A percentile compares a stretch with the other conserved stretches of the same genome.
Conservation (phyloP, 2,797 vertebrate species). For the Falco biarmicus region DNA sequence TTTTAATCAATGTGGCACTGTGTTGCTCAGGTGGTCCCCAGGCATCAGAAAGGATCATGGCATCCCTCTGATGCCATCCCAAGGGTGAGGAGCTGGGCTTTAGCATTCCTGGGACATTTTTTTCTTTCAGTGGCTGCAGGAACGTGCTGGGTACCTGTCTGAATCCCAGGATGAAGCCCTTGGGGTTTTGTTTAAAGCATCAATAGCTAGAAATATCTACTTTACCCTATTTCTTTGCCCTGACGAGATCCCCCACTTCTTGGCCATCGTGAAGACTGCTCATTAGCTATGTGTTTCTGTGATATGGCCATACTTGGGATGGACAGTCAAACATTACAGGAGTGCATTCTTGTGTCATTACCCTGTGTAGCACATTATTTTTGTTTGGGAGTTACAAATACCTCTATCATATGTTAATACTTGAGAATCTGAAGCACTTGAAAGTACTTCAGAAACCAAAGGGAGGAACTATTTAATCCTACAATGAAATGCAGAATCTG, state of each 20-base stretch:
- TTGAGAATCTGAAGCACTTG: not conserved
- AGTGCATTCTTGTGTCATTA: not conserved
- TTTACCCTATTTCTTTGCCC: not conserved
- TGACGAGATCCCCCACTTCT: not conserved
- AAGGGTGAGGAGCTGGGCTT: not conserved
- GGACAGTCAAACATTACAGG: not conserved
- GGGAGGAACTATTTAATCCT: not conserved
- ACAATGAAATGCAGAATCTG: not conserved
- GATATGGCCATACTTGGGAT: not conserved
- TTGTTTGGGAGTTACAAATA: not conserved
- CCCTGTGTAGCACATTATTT: not conserved
- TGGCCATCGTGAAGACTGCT: not conserved
- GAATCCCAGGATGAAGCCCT: rapidly evolving
- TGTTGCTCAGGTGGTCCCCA: not conserved
- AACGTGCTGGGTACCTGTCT: not conserved
- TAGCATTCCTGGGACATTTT: not conserved
- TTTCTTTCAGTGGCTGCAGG: not conserved
- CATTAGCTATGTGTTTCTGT: not conserved
- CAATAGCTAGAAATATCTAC: not conserved
- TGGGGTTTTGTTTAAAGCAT: not conserved
- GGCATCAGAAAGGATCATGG: not conserved
- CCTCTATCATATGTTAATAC: not conserved
- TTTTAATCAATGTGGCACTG: not conserved
- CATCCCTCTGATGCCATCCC: not conserved
- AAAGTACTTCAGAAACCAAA: not conserved